Evolutionary conservation across 2,797 vertebrate species (phyloP).

Genomic region (Mormyrops boulengeri): DNA sequence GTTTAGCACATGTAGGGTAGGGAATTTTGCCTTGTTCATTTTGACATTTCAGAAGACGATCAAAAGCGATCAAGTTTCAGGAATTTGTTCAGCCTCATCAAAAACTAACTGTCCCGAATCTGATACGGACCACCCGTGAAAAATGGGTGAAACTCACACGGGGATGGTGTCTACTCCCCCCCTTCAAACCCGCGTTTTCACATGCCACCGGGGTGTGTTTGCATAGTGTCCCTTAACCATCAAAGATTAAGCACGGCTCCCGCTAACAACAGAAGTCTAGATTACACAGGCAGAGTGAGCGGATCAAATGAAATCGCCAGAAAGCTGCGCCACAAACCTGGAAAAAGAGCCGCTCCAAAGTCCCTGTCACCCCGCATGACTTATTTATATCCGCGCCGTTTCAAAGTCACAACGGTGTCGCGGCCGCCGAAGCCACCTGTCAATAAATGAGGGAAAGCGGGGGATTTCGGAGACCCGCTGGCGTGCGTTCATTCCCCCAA

Average conservation of each 20-base stretch:
- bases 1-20: not conserved
- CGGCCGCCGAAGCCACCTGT: slow-evolving; percentile 10
- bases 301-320: slow-evolving; percentile 6
- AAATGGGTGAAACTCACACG: not conserved
- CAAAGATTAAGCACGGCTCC: slow-evolving; percentile 13
- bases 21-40: not conserved
- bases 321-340: not conserved
- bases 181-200: not conserved
- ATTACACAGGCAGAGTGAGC: slow-evolving; percentile 13
- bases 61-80: not conserved
- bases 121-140: not conserved
- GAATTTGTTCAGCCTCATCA: slow-evolving; percentile 2
- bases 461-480: not conserved
- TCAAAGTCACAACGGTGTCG: slow-evolving; percentile 9
- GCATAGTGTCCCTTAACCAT: not conserved
- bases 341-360: not conserved
- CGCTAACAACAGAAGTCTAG: slow-evolving; percentile 11
- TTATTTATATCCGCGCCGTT: slow-evolving; percentile 16
- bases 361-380: not conserved
- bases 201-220: not conserved
- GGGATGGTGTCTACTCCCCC: not conserved
- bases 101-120: not conserved
- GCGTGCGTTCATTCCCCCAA: not conserved
- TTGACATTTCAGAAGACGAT: slow-evolving; percentile 17
- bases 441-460: slow-evolving; percentile 16